Conservation (phyloP, 2,888 invertebrate species). For the Lithosia quadra region DNA sequence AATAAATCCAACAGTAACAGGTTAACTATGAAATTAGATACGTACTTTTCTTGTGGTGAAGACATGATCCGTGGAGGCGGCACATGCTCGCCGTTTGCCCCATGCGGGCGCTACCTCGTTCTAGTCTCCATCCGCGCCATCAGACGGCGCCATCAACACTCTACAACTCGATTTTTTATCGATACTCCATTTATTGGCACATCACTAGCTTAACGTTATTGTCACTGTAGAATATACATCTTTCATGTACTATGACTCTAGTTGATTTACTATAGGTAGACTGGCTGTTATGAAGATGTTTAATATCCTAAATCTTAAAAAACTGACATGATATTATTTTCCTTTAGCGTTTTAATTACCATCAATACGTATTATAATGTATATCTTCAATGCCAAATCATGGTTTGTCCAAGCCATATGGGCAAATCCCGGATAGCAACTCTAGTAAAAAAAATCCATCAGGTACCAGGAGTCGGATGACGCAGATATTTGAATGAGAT, state of each 20-base stretch:
- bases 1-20: not conserved
- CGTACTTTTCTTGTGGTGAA: conserved; percentile 92
- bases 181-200: conserved; percentile 65
- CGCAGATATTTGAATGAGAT: too few relatives aligned
- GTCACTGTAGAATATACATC: conserved; percentile 59
- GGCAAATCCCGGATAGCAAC: too few relatives aligned
- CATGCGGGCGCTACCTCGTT: conserved; percentile 88
- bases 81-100: conserved; percentile 94
- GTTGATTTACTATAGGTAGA: conserved; percentile 58
- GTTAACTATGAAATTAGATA: conserved; percentile 56
- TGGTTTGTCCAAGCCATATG: too few relatives aligned
- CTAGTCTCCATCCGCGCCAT: conserved; percentile 75
- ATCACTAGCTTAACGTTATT: conserved; percentile 63
- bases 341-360: not conserved
- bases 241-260: conserved; percentile 51
- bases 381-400: too few relatives aligned
- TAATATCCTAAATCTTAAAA: not conserved
- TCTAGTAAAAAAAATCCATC: too few relatives aligned
- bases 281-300: conserved; percentile 47
- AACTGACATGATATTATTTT: not conserved
- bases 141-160: conserved; percentile 57
- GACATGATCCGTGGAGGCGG: conserved; percentile 91
- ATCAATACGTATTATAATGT: not conserved
- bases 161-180: conserved; percentile 64
- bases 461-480: too few relatives aligned